A percentile compares a stretch with the other conserved stretches of the same genome.
These are phyloP conservation scores for Berghia stephanieae DNA, from an alignment of 1,140 invertebrate species.

Conservation along the genomic window DNA sequence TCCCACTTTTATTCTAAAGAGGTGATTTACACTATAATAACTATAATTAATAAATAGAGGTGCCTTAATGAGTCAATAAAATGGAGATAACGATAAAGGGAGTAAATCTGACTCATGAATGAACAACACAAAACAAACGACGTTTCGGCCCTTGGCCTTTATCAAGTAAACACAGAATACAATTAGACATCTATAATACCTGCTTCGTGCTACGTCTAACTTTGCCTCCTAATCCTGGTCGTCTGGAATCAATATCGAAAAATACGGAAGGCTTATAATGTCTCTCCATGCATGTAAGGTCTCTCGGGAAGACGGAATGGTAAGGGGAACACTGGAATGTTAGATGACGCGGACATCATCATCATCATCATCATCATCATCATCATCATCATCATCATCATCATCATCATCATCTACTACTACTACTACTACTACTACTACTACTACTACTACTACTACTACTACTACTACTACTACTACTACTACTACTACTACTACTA, in stretches of 20 bases:
- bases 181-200: background rate
- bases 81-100: background rate
- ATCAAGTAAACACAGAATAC: too few species aligned
- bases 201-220: background rate
- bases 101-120: background rate
- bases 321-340: conserved; percentile 20
- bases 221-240: background rate
- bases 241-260: conserved; percentile 25
- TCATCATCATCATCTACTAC: too few species aligned
- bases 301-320: background rate
- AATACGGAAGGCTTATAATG: background rate
- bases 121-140: background rate
- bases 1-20: too few species aligned
- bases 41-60: too few species aligned
- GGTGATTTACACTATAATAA: too few species aligned
- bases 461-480: background rate
- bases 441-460: background rate
- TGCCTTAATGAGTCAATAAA: background rate
- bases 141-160: too few species aligned
- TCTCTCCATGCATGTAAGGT: background rate
- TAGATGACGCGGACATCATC: too few species aligned
- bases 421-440: too few species aligned
- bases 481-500: background rate
- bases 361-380: too few species aligned
- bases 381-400: too few species aligned